These are phyloP conservation scores for Fukomys damarensis DNA, from an alignment of 2,113 vertebrate species.

Conservation along the genomic window DNA sequence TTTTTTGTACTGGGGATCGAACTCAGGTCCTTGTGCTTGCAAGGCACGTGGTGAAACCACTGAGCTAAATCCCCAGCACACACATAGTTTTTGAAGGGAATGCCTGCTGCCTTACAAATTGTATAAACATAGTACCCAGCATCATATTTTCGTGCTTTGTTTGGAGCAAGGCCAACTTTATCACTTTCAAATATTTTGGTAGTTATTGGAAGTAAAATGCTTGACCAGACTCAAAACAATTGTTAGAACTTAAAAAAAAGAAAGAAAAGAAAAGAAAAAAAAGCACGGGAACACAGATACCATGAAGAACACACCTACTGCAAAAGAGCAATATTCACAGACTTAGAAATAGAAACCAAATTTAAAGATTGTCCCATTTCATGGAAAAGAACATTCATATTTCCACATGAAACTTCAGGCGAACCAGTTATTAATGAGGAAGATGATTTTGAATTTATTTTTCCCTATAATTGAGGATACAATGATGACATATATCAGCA, in stretches of 20 bases:
- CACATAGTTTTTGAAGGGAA: neutral
- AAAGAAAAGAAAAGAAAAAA: neutral
- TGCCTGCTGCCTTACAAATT: neutral
- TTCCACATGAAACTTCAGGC: neutral
- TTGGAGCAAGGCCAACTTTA: neutral
- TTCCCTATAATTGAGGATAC: neutral
- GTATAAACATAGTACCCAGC: neutral
- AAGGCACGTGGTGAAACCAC: no score
- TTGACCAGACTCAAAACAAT: slow-evolving; percentile 4
- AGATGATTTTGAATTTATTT: neutral
- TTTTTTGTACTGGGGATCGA: no score
- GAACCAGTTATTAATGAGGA: neutral
- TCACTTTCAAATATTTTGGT: slow-evolving; percentile 32
- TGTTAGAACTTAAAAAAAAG: neutral
- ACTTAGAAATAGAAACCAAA: slow-evolving; percentile 27
- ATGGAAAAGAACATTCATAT: neutral
- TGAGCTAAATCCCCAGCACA: no score
- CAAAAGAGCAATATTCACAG: neutral
- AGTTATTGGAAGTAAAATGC: neutral
- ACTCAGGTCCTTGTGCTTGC: no score
- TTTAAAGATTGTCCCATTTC: neutral
- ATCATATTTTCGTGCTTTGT: neutral
- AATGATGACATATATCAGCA: neutral
- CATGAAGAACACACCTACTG: neutral
- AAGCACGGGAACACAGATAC: fast-evolving